phyloP scores from a whole-genome alignment of 1,140 invertebrate genomes.

The Cydia amplana region DNA sequence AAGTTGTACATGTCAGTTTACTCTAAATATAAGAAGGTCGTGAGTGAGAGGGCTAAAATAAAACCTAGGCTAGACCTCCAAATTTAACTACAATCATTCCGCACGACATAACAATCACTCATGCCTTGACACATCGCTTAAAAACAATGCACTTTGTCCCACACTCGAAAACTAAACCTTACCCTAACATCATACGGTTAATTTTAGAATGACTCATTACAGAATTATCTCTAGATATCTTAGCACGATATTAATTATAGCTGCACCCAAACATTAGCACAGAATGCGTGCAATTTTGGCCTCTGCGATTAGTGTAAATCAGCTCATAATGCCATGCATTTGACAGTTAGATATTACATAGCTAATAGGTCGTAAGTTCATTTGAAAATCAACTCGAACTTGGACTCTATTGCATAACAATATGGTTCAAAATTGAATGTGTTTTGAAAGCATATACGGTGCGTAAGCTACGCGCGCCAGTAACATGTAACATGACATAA shows the following conservation, averaged over 20 bases:
- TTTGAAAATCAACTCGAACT: background rate
- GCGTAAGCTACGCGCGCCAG: background rate
- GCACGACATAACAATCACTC: conserved; percentile 24
- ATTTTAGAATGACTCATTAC: background rate
- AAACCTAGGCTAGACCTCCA: conserved; percentile 9
- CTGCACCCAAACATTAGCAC: conserved; percentile 7
- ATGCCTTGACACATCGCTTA: conserved; percentile 12
- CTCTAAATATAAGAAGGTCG: conserved; percentile 23
- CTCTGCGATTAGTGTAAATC: background rate
- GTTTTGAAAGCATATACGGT: background rate
- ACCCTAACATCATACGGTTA: background rate
- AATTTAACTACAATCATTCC: conserved; percentile 5
- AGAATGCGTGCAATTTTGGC: conserved; percentile 23
- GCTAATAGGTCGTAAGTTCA: background rate
- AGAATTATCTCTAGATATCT: conserved; percentile 5
- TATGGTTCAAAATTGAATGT: background rate
- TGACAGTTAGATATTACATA: background rate
- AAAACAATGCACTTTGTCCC: background rate
- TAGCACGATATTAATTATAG: conserved; percentile 23
- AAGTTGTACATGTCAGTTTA: background rate
- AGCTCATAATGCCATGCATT: background rate
- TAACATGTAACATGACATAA: conserved; percentile 22
- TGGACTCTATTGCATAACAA: background rate
- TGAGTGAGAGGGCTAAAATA: conserved; percentile 6
- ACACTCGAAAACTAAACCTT: background rate